These are phyloP conservation scores for Myripristis jacobus DNA, from an alignment of 2,797 vertebrate genomes.

Conservation along the genomic window DNA sequence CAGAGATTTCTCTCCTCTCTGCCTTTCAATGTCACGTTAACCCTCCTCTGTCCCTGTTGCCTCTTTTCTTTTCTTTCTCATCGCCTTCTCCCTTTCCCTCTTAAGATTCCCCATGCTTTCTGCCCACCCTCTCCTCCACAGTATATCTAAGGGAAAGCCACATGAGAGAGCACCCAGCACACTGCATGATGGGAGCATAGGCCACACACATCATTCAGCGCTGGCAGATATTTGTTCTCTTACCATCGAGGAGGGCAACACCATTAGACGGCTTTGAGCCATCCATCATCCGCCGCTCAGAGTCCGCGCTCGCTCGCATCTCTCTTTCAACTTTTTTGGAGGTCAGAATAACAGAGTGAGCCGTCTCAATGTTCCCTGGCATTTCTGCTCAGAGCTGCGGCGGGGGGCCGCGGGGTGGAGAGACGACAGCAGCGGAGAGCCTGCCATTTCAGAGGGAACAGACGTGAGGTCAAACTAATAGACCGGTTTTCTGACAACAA, in stretches of 20 bases:
- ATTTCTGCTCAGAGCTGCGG: conserved; percentile 59
- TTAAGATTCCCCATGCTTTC: conserved; percentile 13
- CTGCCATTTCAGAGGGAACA: conserved; percentile 64
- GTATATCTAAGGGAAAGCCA: conserved; percentile 36
- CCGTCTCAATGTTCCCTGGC: conserved; percentile 69
- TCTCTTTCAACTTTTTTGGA: conserved; percentile 74
- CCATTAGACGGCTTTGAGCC: conserved; percentile 63
- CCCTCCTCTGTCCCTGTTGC: conserved; percentile 47
- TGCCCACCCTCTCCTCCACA: conserved; percentile 31
- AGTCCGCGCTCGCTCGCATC: conserved; percentile 46
- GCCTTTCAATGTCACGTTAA: conserved; percentile 67
- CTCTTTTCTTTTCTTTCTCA: conserved; percentile 52
- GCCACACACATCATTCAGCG: conserved; percentile 64
- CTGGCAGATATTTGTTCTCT: conserved; percentile 71
- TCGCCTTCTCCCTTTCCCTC: conserved; percentile 33
- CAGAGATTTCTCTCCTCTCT: conserved; percentile 57
- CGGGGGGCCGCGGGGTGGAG: conserved; percentile 26
- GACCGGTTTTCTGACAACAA: conserved; percentile 68
- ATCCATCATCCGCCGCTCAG: conserved; percentile 66
- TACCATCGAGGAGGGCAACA: conserved; percentile 59
- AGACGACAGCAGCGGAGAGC: conserved; percentile 36
- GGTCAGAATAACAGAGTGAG: conserved; percentile 73
- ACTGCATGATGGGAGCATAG: conserved; percentile 42
- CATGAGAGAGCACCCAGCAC: conserved; percentile 44
- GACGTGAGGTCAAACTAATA: conserved; percentile 71